A percentile compares a stretch with the other conserved stretches of the same genome.
These are phyloP conservation scores for Neodiprion fabricii DNA, from an alignment of 1,140 invertebrate species.

Conservation along the genomic window DNA sequence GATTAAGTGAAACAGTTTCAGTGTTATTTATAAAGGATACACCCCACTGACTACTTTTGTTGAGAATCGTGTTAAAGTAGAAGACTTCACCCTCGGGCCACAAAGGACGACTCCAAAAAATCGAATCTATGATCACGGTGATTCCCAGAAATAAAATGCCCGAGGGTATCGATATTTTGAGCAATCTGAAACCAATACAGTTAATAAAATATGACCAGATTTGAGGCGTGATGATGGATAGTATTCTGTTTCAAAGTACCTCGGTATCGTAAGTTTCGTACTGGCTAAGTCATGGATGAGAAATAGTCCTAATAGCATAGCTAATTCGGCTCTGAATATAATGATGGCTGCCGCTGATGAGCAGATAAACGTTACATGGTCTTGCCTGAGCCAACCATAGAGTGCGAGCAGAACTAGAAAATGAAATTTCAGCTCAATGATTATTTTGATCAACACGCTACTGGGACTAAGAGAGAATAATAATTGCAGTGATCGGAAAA, in stretches of 20 bases:
- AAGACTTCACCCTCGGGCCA: constrained; percentile 99
- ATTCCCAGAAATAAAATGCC: constrained; percentile 73
- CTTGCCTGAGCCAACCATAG: constrained; percentile 83
- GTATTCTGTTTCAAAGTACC: constrained; percentile 41
- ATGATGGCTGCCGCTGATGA: constrained; percentile 86
- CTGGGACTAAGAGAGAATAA: not conserved
- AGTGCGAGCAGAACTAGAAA: constrained; percentile 87
- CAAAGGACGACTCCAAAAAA: constrained; percentile 88
- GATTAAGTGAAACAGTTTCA: constrained; percentile 15
- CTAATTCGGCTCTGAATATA: constrained; percentile 91
- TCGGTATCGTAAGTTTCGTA: constrained; percentile 60
- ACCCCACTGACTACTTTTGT: constrained; percentile 96
- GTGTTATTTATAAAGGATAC: constrained; percentile 77
- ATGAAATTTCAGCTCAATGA: constrained; percentile 28
- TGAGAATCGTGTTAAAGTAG: constrained; percentile 93
- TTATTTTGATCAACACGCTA: not conserved
- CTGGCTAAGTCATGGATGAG: constrained; percentile 79
- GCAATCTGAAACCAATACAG: constrained; percentile 65
- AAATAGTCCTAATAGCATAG: constrained; percentile 86
- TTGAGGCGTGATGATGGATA: not conserved
- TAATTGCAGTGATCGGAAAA: too few species aligned
- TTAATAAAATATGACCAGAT: constrained; percentile 8
- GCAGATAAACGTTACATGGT: constrained; percentile 79
- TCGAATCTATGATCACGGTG: constrained; percentile 87
- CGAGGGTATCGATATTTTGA: constrained; percentile 76